Evolutionary conservation across 2,888 invertebrate species (phyloP).

Genomic region (Drosophila mimica): DNA sequence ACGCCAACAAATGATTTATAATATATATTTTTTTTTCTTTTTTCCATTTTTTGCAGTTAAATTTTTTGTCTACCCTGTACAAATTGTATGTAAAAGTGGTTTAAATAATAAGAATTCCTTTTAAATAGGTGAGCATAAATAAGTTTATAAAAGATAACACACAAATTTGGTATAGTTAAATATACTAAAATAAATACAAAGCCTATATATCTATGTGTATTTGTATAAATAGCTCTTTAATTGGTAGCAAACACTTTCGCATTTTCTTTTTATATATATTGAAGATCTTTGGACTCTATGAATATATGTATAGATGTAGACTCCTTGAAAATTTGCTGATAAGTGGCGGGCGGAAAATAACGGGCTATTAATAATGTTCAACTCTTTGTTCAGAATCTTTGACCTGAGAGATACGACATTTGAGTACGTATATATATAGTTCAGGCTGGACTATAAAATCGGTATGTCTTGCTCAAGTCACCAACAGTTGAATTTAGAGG

Average conservation of each 20-base stretch:
- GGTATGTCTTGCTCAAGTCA: neutral
- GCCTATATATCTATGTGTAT: too few species aligned
- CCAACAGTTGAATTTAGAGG: slow-evolving; percentile 23
- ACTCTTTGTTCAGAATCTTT: neutral
- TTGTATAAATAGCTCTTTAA: neutral
- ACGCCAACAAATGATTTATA: slow-evolving; percentile 69
- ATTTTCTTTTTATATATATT: neutral
- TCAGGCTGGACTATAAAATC: slow-evolving; percentile 34
- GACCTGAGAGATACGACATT: neutral
- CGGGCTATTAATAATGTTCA: slow-evolving; percentile 16
- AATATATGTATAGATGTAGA: neutral
- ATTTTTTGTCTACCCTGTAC: slow-evolving; percentile 44
- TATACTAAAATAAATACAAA: too few species aligned
- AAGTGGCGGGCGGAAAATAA: neutral
- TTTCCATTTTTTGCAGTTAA: slow-evolving; percentile 32
- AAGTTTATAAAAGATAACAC: too few species aligned
- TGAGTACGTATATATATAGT: neutral
- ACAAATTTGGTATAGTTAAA: too few species aligned
- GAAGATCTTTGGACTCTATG: neutral
- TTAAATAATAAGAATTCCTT: neutral
- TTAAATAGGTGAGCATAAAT: too few species aligned
- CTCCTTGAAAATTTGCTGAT: slow-evolving; percentile 8
- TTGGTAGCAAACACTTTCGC: too few species aligned
- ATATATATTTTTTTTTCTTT: slow-evolving; percentile 27
- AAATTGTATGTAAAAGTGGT: neutral